These are phyloP conservation scores for Microctenopoma stevenorrisi DNA, from an alignment of 2,797 vertebrate species.

Conservation along the genomic window DNA sequence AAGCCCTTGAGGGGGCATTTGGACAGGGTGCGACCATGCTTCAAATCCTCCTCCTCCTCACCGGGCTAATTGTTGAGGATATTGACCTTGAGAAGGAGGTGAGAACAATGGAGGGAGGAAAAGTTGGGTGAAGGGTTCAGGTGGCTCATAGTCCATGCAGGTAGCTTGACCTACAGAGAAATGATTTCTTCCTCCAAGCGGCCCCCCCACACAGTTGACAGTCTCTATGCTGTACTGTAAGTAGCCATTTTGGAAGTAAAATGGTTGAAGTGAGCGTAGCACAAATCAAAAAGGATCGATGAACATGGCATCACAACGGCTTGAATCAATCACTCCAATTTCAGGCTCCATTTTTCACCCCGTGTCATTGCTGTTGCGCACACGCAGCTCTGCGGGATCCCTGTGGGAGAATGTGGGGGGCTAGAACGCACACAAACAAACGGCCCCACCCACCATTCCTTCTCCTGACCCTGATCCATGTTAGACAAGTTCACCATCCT, in stretches of 20 bases:
- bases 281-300: constrained; percentile 60
- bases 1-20: constrained; percentile 84
- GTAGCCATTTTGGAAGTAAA: constrained; percentile 25
- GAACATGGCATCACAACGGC: constrained; percentile 59
- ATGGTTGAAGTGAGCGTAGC: constrained; percentile 38
- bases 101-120: constrained; percentile 52
- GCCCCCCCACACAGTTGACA: constrained; percentile 3
- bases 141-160: constrained; percentile 60
- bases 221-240: not conserved
- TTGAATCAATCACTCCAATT: constrained; percentile 68
- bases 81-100: constrained; percentile 83
- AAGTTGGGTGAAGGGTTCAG: constrained; percentile 61
- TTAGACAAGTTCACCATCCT: constrained; percentile 82
- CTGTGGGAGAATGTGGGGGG: constrained; percentile 35
- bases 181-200: constrained; percentile 40
- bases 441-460: constrained; percentile 47
- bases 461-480: constrained; percentile 79
- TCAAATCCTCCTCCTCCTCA: constrained; percentile 76
- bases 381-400: constrained; percentile 71
- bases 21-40: constrained; percentile 79
- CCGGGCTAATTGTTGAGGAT: constrained; percentile 82
- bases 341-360: constrained; percentile 62
- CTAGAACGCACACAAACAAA: constrained; percentile 39
- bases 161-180: constrained; percentile 62
- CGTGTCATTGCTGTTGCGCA: constrained; percentile 71